phyloP scores from a whole-genome alignment of 2,113 vertebrate species.

The Cranoglanis bouderius region DNA sequence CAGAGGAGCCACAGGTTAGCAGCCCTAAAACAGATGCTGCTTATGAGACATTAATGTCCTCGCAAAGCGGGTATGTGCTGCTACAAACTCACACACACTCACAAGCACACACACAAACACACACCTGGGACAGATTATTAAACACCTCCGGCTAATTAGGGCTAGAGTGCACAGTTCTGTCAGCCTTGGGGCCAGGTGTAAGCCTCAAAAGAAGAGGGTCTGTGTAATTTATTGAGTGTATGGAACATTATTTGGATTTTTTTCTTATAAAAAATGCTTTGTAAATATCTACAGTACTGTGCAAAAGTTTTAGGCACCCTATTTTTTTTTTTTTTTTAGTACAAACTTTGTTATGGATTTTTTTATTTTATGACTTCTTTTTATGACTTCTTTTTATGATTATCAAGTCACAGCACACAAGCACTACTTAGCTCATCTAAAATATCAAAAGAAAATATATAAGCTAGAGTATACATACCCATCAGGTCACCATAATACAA shows the following conservation, averaged over 20 bases:
- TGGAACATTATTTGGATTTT: background rate
- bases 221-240: background rate
- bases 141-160: slow-evolving; percentile 47
- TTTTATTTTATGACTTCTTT: no score
- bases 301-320: no score
- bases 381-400: no score
- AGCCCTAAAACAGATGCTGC: slow-evolving; percentile 50
- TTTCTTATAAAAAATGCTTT: background rate
- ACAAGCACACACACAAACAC: slow-evolving; percentile 19
- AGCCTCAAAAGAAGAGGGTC: background rate
- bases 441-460: no score
- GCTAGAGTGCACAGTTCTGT: slow-evolving; percentile 38
- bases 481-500: no score
- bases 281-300: no score
- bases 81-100: background rate
- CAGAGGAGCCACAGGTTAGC: slow-evolving; percentile 46
- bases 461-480: no score
- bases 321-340: no score
- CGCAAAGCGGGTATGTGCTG: slow-evolving; percentile 22
- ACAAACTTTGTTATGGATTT: no score
- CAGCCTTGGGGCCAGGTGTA: slow-evolving; percentile 23
- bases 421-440: no score
- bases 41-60: slow-evolving; percentile 50
- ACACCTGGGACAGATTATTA: slow-evolving; percentile 49
- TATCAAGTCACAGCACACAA: no score